Evolutionary conservation across 2,113 vertebrate species (phyloP), one percentile per base, ranked within the genome.

Genomic region (Ptilonorhynchus violaceus): DNA sequence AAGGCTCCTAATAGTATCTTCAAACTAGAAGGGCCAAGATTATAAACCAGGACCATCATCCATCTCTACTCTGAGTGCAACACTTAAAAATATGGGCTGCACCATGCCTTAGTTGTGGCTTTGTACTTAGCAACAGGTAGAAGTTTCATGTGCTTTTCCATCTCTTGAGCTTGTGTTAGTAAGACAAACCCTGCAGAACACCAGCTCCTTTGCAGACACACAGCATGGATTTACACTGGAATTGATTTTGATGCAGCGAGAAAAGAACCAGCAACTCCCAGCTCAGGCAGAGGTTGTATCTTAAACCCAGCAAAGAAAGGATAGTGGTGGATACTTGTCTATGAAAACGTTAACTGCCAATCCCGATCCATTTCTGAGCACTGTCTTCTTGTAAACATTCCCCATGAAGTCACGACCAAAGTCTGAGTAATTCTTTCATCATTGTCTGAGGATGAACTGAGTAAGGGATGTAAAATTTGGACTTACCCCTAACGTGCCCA

Each of bases 401-500:
- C 74, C 76, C 50, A 58, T 77, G 68, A 93, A 96, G 78, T 89
- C 95, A 88, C 33, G n/a, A 82, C 84, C 68, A 58, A 89, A 96
- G 77, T 69, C 85, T 80, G 79, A 94, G 86, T 74, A 94, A 96
- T 94, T 64, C 89, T 95, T 96, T 92, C 92, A 89, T 94, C 85
- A 67, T 28, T 62, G 31, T 92, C 80, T 93, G 81, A 92, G 92
- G 74, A 90, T 88, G 49, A 82, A 92, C 39, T 85, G 79, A 97
- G 83, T 87, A 92, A 93, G 79, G 58, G 64, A 64, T 68, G 78
- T 27, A 93, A 94, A 87, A 95, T 92, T 58, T 89, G 86, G 82
- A 69, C 70, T 92, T 85, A 55, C 59, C 63, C 66, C 35, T 52
- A 52, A 44, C 3, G 15, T 49, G 88, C 70, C 89, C 70, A 86